Percentiles rank a stretch among this genome's conserved stretches.
Evolutionary conservation across 2,888 invertebrate species (phyloP).

Genomic region (Tetanocera ferruginea): DNA sequence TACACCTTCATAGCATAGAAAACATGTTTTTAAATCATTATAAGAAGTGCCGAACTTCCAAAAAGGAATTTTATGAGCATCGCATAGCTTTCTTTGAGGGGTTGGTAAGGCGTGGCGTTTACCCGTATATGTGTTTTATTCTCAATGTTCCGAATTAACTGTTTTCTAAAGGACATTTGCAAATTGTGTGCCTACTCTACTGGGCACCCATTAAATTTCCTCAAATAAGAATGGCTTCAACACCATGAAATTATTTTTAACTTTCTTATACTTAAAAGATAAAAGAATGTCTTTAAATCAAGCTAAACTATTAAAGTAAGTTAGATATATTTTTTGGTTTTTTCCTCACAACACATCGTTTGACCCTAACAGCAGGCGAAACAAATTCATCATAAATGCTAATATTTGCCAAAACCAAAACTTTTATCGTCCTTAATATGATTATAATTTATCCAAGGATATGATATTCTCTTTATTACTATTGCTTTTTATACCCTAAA

Average conservation of each 20-base stretch:
- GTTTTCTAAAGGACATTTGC: too few relatives aligned
- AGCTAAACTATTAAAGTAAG: background rate
- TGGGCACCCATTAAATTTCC: too few relatives aligned
- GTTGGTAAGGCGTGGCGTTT: too few relatives aligned
- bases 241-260: background rate
- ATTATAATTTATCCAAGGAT: conserved; percentile 18
- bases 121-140: too few relatives aligned
- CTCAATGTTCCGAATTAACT: too few relatives aligned
- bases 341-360: background rate
- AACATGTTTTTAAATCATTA: too few relatives aligned
- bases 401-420: conserved; percentile 31
- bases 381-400: conserved; percentile 43
- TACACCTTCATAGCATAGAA: too few relatives aligned
- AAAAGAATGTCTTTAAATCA: background rate
- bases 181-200: too few relatives aligned
- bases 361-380: background rate
- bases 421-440: conserved; percentile 35
- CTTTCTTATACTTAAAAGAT: background rate
- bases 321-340: background rate
- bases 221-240: background rate
- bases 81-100: too few relatives aligned
- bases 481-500: background rate
- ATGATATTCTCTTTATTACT: background rate
- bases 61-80: too few relatives aligned
- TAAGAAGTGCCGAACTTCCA: too few relatives aligned